phyloP scores from a whole-genome alignment of 2,113 vertebrate genomes.

The Bubalus kerabau region DNA sequence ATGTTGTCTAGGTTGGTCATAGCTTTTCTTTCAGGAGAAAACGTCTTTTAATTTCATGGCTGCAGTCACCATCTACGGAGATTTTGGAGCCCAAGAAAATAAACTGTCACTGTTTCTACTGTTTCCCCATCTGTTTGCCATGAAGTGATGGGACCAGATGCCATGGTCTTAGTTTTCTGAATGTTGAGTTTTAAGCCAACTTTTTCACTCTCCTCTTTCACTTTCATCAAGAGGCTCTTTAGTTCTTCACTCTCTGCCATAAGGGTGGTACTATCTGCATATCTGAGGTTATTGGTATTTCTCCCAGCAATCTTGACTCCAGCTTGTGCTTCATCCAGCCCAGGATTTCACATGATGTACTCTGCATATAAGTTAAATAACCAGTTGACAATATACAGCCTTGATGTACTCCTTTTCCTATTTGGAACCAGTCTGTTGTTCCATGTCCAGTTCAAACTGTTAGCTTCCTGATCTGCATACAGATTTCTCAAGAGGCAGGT shows the following conservation, averaged over 20 bases:
- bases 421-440: background rate
- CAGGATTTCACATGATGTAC: fast-evolving
- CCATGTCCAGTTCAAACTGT: background rate
- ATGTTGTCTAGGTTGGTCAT: background rate
- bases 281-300: background rate
- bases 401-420: fast-evolving
- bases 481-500: background rate
- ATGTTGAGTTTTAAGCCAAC: background rate
- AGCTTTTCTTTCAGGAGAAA: background rate
- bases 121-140: background rate
- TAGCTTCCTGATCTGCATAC: background rate
- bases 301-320: background rate
- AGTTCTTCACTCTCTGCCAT: background rate
- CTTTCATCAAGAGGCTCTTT: background rate
- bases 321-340: background rate
- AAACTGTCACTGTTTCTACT: background rate
- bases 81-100: background rate
- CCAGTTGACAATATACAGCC: background rate
- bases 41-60: background rate
- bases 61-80: background rate
- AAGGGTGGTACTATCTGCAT: background rate
- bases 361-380: background rate
- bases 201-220: background rate
- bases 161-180: background rate
- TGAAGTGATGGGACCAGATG: background rate